A percentile compares a stretch with the other conserved stretches of the same genome.
Evolutionary conservation across 2,888 invertebrate species (phyloP).

Genomic region (Allacma fusca): DNA sequence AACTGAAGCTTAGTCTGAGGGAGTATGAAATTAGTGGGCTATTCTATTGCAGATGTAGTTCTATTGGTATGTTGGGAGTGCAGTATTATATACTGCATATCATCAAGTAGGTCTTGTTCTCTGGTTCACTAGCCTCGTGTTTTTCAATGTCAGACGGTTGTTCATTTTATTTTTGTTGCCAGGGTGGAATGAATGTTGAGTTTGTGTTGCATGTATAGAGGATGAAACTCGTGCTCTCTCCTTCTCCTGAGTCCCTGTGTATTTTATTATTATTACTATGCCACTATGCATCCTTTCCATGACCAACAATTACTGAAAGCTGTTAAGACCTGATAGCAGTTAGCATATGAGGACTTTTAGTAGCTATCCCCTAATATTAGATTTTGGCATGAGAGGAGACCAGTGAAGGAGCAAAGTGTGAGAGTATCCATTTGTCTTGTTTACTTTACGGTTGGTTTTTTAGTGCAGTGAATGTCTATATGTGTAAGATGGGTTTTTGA

Average conservation of each 20-base stretch:
- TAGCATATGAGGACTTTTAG: neutral
- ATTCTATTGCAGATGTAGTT: too few relatives aligned
- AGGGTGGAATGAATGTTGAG: constrained; percentile 29
- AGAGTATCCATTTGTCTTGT: too few relatives aligned
- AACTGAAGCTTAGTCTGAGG: too few relatives aligned
- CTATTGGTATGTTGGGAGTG: too few relatives aligned
- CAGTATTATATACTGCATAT: neutral
- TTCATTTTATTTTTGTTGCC: constrained; percentile 49
- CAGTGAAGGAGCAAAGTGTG: neutral
- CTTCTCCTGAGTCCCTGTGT: neutral
- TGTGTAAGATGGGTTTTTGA: neutral
- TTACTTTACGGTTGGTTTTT: neutral
- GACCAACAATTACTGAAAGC: neutral
- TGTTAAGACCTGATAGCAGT: neutral
- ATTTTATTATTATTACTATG: too few relatives aligned
- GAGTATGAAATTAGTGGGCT: too few relatives aligned
- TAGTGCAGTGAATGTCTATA: neutral
- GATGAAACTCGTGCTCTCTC: constrained; percentile 6
- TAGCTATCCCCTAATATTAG: neutral
- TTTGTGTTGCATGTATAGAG: neutral
- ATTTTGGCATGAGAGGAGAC: constrained; percentile 5
- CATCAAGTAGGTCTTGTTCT: constrained; percentile 26
- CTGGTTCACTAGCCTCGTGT: constrained; percentile 54
- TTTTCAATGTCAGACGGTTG: constrained; percentile 51
- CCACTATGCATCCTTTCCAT: neutral